Percentiles rank a stretch among this genome's conserved stretches.
phyloP scores from a whole-genome alignment of 2,888 invertebrate species.

The Schrankia costaestrigalis region DNA sequence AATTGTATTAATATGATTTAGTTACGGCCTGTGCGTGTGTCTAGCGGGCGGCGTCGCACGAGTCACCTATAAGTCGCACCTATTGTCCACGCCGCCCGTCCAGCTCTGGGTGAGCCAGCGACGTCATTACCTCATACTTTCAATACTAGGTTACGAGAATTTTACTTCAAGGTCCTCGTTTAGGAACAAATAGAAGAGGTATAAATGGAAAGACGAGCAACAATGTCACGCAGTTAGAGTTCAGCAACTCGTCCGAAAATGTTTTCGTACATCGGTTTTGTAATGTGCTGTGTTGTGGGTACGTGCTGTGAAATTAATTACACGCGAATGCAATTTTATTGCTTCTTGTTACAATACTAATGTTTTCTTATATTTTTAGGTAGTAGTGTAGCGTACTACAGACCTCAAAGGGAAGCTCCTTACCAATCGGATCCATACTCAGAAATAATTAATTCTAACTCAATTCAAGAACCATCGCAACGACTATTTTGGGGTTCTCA shows the following conservation, averaged over 20 bases:
- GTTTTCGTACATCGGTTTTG: constrained; percentile 59
- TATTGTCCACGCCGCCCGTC: constrained; percentile 67
- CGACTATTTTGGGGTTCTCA: constrained; percentile 65
- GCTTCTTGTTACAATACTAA: constrained; percentile 11
- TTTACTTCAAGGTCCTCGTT: constrained; percentile 77
- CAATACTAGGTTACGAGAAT: constrained; percentile 80
- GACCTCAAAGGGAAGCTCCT: constrained; percentile 57
- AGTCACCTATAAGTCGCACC: constrained; percentile 78
- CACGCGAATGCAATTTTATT: constrained; percentile 12
- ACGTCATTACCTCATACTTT: constrained; percentile 75
- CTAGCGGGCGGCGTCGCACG: constrained; percentile 52
- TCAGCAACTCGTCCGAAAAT: constrained; percentile 65
- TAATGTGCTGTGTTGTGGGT: constrained; percentile 68
- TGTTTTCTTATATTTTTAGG: too few relatives aligned
- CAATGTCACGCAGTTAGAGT: constrained; percentile 68
- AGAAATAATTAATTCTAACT: constrained; percentile 47
- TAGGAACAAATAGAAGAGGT: constrained; percentile 76
- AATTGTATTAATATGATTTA: constrained; percentile 9
- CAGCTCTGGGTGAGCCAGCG: constrained; percentile 71
- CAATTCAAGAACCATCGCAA: constrained; percentile 59
- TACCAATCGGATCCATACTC: constrained; percentile 61
- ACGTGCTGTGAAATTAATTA: constrained; percentile 50
- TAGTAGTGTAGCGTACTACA: constrained; percentile 58
- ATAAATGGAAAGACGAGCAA: constrained; percentile 74
- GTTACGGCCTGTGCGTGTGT: constrained; percentile 64